Evolutionary conservation across 2,888 invertebrate species (phyloP), one percentile per base, ranked within the genome.

Genomic region (Polietes domitor): DNA sequence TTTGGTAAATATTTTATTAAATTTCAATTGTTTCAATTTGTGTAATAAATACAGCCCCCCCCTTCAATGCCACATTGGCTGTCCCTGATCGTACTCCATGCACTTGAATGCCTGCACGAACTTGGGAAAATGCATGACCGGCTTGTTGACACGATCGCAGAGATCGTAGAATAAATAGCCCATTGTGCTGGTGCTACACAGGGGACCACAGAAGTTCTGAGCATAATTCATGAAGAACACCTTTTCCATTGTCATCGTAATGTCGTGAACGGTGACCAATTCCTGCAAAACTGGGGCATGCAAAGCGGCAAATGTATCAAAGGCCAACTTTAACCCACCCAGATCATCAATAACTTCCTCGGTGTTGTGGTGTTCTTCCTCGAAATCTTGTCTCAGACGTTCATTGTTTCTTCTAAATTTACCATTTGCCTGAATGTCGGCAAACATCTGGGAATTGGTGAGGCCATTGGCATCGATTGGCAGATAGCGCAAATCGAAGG

Each of bases 171-270:
- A 24, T 9, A 61, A 61, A 32, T 61, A 26, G 4, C 28, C 28
- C 61, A 28, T 61, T 2, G 32, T 15, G 32, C n/a, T 21, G 15
- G 7, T 5, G 19, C 65, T 19, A 17, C 65, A 65, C 1, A 65
- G 6, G 1, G 41, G 12, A 2, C 37, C 17, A 21, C 65, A 65
- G 19, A 37, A 65, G 9, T 37, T 37, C 15, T 65, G 65, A 10
- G 65, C 65, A 41, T 37, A 65, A 65, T 41, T 65, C 10, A 65
- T 9, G 15, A 65, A 65, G 65, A 65, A 65, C 7, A 65, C 21
- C n/a, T 65, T 41, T 19, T 65, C 41, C 41, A 17, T 65, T 2
- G 9, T 21, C 12, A 65, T 17, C 17, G 21, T 5, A 0, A 7
- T 2, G 21, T 28, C 24, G 28, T 6, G 15, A 6, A 61, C 5